Conservation (phyloP, 2,113 vertebrate species). For the Calidris pygmaea region DNA sequence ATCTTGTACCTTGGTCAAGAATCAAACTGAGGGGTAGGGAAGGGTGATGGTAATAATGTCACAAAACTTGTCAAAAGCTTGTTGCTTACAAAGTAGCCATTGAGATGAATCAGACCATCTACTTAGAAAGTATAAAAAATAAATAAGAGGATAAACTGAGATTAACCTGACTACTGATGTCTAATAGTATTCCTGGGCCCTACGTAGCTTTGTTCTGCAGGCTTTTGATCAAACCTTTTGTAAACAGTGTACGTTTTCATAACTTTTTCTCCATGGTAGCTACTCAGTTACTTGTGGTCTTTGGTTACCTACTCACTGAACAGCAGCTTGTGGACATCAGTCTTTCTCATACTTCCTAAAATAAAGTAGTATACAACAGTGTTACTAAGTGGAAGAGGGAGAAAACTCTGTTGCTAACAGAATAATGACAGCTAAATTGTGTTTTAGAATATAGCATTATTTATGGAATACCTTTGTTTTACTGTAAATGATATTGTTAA, state of each 20-base stretch:
- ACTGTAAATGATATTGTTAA: neutral
- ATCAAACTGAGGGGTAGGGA: neutral
- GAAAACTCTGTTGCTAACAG: neutral
- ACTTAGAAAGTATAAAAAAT: neutral
- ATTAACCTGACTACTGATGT: neutral
- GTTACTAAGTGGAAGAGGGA: neutral
- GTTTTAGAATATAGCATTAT: neutral
- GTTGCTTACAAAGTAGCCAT: neutral
- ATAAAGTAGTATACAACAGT: neutral
- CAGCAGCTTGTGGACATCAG: neutral
- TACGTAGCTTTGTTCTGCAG: neutral
- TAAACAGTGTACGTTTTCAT: neutral
- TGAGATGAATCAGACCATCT: neutral
- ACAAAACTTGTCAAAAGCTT: neutral
- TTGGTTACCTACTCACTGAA: neutral
- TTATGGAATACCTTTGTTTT: neutral
- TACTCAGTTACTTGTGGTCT: neutral
- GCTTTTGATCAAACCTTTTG: neutral
- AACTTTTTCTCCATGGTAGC: neutral
- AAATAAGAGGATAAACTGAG: neutral
- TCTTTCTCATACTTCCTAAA: neutral
- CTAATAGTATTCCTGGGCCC: neutral
- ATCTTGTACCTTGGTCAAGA: neutral
- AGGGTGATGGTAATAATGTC: neutral
- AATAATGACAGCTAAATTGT: neutral